A percentile compares a stretch with the other conserved stretches of the same genome.
phyloP scores from a whole-genome alignment of 2,797 vertebrate genomes.

The Coendou prehensilis region DNA sequence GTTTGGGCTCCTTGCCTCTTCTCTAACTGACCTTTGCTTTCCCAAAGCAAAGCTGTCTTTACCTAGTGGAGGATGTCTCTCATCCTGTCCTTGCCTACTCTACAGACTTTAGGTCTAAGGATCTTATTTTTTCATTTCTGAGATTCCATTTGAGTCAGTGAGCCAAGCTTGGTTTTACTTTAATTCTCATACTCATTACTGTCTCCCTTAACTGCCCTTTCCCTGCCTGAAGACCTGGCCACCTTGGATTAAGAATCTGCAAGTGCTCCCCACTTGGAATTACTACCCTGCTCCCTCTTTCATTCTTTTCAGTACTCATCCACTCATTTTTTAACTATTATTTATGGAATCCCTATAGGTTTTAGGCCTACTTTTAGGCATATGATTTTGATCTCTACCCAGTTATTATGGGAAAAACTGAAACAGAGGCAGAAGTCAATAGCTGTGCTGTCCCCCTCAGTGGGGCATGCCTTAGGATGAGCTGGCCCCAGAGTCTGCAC shows the following conservation, averaged over 20 bases:
- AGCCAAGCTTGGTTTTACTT: neutral
- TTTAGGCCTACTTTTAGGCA: neutral
- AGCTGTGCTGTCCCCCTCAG: neutral
- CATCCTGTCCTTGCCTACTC: neutral
- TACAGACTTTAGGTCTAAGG: neutral
- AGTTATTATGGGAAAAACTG: neutral
- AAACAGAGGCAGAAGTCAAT: neutral
- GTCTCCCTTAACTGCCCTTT: neutral
- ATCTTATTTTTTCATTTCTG: neutral
- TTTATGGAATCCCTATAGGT: neutral
- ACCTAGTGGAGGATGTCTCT: neutral
- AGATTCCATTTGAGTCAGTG: neutral
- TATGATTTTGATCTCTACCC: neutral
- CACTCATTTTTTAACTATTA: neutral
- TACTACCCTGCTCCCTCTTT: neutral
- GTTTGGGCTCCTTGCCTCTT: neutral
- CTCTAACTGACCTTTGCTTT: neutral
- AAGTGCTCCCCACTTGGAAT: neutral
- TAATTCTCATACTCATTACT: neutral
- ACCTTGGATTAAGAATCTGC: neutral
- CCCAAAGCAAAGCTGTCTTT: neutral
- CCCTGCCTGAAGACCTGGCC: neutral
- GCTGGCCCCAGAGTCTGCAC: conserved; percentile 36
- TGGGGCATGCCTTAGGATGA: neutral
- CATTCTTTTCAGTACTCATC: conserved; percentile 13